Base-by-base conservation (phyloP, 2,888 invertebrate species). In the Heterodera filipjevi region DNA sequence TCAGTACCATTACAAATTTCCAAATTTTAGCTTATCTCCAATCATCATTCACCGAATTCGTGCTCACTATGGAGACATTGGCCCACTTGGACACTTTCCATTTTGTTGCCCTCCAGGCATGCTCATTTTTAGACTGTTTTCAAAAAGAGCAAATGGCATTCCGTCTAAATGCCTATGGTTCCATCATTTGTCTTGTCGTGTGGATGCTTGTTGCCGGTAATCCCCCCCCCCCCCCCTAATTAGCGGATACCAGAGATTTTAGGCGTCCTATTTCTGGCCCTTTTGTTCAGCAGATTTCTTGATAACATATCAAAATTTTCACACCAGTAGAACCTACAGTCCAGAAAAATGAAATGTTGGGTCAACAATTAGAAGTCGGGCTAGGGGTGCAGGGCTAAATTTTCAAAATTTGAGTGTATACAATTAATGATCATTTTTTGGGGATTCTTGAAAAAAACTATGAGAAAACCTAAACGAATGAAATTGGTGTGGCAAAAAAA, bases 101-200 rank as follows among this genome's bases (percentile, higher is more conserved):
- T 64, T 81, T 81, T 59, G 77, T 79, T 30, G 39, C 82, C 64
- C 77, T 81, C 30, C 81, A 81, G 71, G 49, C 79, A 33, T 68
- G 68, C 68, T 14, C 33, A 6, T 68, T 68, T 35, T 16, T 68
- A 19, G 14, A 5, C 14, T 68, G 68, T 35, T 35, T 68, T 32
- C 68, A 68, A 35, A 32, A 33, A 68, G 59, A 59, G 59, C 59
- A 22, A 1, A 10, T 59, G 27, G 6, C 59, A 59, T 68, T 68
- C 19, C 32, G 68, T 6, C 16, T 78, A 46, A 78, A 49, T 66
- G 14, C 64, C 19, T 46, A 33, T 30, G 77, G 77, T 1, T 66
- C 71, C 27, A 71, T 77, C 53, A 77, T 79, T n/a, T 35, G 79
- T 49, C 64, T 73, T 12, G 27, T 33, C 6, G 39, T 79, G 22